Base-by-base conservation (phyloP, 30 jellyfish, hydroid and myxozoan genomes). In the Pseudorhiza aurosa region DNA sequence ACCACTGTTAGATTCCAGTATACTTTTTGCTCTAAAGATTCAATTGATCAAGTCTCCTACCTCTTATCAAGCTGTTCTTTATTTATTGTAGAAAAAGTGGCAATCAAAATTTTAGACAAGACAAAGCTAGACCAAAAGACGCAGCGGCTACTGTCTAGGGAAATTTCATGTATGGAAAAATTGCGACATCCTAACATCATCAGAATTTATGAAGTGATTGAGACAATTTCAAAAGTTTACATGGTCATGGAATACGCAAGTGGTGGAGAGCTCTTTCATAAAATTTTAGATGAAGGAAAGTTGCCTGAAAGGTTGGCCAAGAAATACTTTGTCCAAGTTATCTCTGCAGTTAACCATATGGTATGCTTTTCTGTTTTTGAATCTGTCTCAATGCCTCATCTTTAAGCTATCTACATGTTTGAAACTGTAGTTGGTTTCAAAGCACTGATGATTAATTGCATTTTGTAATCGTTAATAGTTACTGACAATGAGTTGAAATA, bases 231-330 rank as follows among this genome's bases (percentile, higher is more conserved):
- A 7, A 82, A 91, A 27, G 75, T 91, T 3, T 80, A 84, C 49
- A 91, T 91, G 80, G 89, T 85, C 33, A 77, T 91, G 77, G 98
- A 91, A 31, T 91, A 91, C 65, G 98, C 98, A 2, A 71, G 85
- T 47, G 90, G 87, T 42, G 98, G 98, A 6, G 98, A 91, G 68
- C 87, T 91, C 18, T 91, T 91, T 71, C 98, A 91, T 55, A 91
- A 91, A 51, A 91, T 91, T 12, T 50, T 91, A 24, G 85, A 85
- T 44, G 95, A 91, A 58, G 98, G 98, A 31, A 85, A 85, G 58
- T 71, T 91, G 50, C 84, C 95, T 4, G 98, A 91, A 79, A 36
- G 88, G 21, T 30, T 65, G 64, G 80, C 98, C 37, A 91, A 75
- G 29, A 78, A 53, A 15, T 91, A 91, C 47, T 91, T 91, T 68